phyloP scores from a whole-genome alignment of 2,888 invertebrate genomes.

The Liodrosophila aerea region DNA sequence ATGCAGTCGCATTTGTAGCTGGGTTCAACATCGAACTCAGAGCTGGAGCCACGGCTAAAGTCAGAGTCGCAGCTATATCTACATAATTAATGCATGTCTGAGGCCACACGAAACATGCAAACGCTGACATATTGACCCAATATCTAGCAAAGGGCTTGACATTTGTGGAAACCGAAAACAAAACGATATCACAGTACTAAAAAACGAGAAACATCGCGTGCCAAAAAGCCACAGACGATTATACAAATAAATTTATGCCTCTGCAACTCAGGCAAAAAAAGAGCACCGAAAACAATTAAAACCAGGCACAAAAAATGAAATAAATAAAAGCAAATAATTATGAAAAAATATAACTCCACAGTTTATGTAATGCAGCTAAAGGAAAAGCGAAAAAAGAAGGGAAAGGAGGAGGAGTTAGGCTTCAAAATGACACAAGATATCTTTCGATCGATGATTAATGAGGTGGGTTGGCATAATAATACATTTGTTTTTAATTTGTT shows the following conservation, averaged over 20 bases:
- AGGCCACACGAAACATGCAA: slow-evolving; percentile 75
- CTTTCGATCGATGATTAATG: slow-evolving; percentile 63
- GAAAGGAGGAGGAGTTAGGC: slow-evolving; percentile 8
- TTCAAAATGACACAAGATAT: slow-evolving; percentile 70
- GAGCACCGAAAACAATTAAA: slow-evolving; percentile 58
- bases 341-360: slow-evolving; percentile 51
- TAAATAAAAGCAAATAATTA: slow-evolving; percentile 60
- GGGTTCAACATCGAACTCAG: slow-evolving; percentile 8
- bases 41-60: slow-evolving; percentile 32
- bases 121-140: slow-evolving; percentile 77
- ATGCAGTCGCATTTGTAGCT: slow-evolving; percentile 34
- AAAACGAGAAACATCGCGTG: slow-evolving; percentile 65
- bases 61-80: slow-evolving; percentile 54
- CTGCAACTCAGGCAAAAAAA: slow-evolving; percentile 62
- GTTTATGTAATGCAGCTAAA: slow-evolving; percentile 32
- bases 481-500: slow-evolving; percentile 74
- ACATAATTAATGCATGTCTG: slow-evolving; percentile 76
- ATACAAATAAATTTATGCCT: slow-evolving; percentile 66
- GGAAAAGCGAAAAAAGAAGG: not conserved
- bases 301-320: slow-evolving; percentile 48
- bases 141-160: slow-evolving; percentile 77
- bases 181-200: slow-evolving; percentile 52
- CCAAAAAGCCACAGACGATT: slow-evolving; percentile 75
- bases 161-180: slow-evolving; percentile 65
- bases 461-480: slow-evolving; percentile 61